Evolutionary conservation across 2,113 vertebrate genomes (phyloP).

Genomic region (Archilochus colubris): DNA sequence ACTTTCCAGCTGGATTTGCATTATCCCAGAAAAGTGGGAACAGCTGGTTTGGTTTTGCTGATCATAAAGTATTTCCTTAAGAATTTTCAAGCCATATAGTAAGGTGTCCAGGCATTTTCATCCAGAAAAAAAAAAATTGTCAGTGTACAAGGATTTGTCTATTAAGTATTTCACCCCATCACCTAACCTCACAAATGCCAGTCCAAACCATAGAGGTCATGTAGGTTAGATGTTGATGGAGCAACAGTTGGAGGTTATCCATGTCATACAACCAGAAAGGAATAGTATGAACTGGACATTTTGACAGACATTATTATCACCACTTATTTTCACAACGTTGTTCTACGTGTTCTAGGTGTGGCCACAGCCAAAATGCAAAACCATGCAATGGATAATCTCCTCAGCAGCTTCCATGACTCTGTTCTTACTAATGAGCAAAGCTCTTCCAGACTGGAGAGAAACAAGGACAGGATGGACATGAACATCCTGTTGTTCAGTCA

Average conservation of each 20-base stretch:
- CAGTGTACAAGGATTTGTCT: neutral
- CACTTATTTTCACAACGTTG: neutral
- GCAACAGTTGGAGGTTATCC: neutral
- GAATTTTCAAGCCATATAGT: neutral
- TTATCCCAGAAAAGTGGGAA: slow-evolving; percentile 25
- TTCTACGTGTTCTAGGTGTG: neutral
- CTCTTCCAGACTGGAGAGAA: neutral
- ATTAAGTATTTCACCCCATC: neutral
- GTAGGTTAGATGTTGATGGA: neutral
- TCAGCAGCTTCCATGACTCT: neutral
- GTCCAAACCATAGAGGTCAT: neutral
- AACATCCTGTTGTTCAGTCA: neutral
- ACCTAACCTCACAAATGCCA: neutral
- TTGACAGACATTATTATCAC: neutral
- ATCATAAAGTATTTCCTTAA: slow-evolving; percentile 27
- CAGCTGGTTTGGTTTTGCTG: slow-evolving; percentile 27
- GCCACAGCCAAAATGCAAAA: neutral
- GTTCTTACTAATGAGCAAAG: neutral
- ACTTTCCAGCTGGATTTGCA: neutral
- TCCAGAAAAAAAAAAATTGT: neutral
- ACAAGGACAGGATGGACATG: neutral
- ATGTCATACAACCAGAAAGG: neutral
- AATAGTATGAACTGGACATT: neutral
- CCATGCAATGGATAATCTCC: neutral
- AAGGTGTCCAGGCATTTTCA: neutral